phyloP scores from a whole-genome alignment of 2,888 invertebrate species.

The Fissipunctia ypsillon region DNA sequence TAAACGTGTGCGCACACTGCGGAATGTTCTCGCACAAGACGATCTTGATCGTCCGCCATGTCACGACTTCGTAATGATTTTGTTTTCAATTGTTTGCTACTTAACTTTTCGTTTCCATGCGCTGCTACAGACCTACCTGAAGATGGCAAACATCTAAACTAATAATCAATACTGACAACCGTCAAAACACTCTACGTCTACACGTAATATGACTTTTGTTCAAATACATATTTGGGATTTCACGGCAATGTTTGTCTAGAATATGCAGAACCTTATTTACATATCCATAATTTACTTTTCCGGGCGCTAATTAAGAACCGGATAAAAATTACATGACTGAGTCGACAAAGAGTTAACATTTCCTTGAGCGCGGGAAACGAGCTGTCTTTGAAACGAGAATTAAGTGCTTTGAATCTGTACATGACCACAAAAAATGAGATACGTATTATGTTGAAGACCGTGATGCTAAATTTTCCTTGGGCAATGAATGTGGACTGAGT shows the following conservation, averaged over 20 bases:
- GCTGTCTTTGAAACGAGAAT: slow-evolving; percentile 73
- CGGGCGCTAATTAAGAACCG: slow-evolving; percentile 69
- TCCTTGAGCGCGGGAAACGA: slow-evolving; percentile 83
- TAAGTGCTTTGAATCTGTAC: slow-evolving; percentile 59
- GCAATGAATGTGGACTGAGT: slow-evolving; percentile 76
- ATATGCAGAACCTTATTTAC: slow-evolving; percentile 15
- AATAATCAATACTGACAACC: slow-evolving; percentile 22
- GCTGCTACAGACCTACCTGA: slow-evolving; percentile 23
- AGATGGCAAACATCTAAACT: slow-evolving; percentile 39
- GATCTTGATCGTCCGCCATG: slow-evolving; percentile 75
- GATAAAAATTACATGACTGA: slow-evolving; percentile 71
- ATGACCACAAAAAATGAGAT: slow-evolving; percentile 68
- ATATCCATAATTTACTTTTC: slow-evolving; percentile 36
- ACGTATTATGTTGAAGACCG: slow-evolving; percentile 68
- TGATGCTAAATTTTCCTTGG: slow-evolving; percentile 76
- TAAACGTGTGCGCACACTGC: slow-evolving; percentile 62
- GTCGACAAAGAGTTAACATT: slow-evolving; percentile 78
- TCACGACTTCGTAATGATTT: slow-evolving; percentile 78
- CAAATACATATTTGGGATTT: slow-evolving; percentile 30
- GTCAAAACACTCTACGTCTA: background rate
- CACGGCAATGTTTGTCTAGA: slow-evolving; percentile 10
- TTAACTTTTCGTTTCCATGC: slow-evolving; percentile 33
- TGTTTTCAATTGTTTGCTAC: slow-evolving; percentile 66
- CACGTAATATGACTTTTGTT: background rate
- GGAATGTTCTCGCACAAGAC: slow-evolving; percentile 74